Percentiles rank a stretch among this genome's conserved stretches.
phyloP scores from a whole-genome alignment of 30 jellyfish, hydroid and myxozoan genomes.

The Phacellophora camtschatica region DNA sequence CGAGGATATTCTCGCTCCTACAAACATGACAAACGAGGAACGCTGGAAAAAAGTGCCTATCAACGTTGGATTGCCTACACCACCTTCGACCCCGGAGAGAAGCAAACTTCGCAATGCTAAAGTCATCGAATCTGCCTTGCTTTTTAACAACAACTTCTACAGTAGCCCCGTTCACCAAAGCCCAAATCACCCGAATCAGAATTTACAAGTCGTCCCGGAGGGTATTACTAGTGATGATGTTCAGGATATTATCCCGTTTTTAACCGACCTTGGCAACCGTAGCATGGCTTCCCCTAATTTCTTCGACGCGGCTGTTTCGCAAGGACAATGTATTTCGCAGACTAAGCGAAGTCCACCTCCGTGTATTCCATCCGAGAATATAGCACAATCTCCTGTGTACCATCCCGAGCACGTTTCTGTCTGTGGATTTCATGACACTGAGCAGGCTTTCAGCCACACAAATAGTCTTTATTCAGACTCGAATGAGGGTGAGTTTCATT shows the following conservation, averaged over 20 bases:
- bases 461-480: conserved; percentile 30
- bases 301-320: conserved; percentile 47
- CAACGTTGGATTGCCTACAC: conserved; percentile 71
- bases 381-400: conserved; percentile 29
- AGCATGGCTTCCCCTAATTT: conserved; percentile 72
- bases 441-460: conserved; percentile 11
- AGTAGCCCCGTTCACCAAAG: conserved; percentile 50
- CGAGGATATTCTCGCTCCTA: conserved; percentile 61
- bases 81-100: conserved; percentile 85
- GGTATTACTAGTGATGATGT: conserved; percentile 75
- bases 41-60: conserved; percentile 52
- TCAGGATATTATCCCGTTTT: conserved; percentile 73
- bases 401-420: conserved; percentile 18
- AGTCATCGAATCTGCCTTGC: conserved; percentile 26
- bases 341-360: conserved; percentile 57
- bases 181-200: conserved; percentile 64
- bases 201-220: conserved; percentile 85
- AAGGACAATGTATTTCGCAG: conserved; percentile 39
- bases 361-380: conserved; percentile 28
- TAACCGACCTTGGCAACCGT: conserved; percentile 64
- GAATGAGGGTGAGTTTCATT: conserved; percentile 27
- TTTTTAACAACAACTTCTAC: conserved; percentile 2
- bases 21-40: conserved; percentile 56
- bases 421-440: conserved; percentile 40
- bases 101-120: conserved; percentile 40